Evolutionary conservation across 2,888 invertebrate genomes (phyloP), one percentile per base, ranked within the genome.

Genomic region (Plagiodera versicolora): DNA sequence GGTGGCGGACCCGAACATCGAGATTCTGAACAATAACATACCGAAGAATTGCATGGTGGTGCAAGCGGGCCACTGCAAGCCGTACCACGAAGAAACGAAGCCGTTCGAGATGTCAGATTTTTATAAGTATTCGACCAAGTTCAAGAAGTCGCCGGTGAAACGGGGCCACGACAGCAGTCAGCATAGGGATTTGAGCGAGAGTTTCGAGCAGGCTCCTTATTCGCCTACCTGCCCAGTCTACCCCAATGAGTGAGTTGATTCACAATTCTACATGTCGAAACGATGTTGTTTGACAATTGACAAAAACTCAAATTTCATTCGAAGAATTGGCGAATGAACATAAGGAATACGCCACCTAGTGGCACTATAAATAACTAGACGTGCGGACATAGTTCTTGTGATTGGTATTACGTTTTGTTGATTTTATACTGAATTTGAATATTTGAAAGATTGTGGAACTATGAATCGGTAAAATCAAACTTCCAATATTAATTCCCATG

Each of bases 51-150:
- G 92, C 75, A 94, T 92, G 1, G 85, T 95, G 0, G 91, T 95
- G 30, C 91, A 93, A 74, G 90, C 92, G 66, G 94, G 94, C 32
- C 92, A 91, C 72, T 94, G 91, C 82, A 93, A 93, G 78, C 94
- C 94, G 0, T 94, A 94, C 76, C 87, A 93, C 74, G 97, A 98
- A 82, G 92, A 94, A 58, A 93, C 94, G 0, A 98, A 98, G 78
- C 97, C 97, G 2, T 98, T 96, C 81, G 97, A 97, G 83, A 95
- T 97, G 93, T 90, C 95, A 0, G 98, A 98, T 80, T 97, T 95
- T 80, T 98, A 96, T 79, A 98, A 97, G 81, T 98, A 98, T 79
- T 97, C 96, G 54, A 95, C 95, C 4, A 95, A 95, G 78, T 94
- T 91, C 86, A 95, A 64, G 89, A 94, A 78, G 59, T 77, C 78